Conservation (phyloP, 2,797 vertebrate species). For the Cyprinodon diabolis region DNA sequence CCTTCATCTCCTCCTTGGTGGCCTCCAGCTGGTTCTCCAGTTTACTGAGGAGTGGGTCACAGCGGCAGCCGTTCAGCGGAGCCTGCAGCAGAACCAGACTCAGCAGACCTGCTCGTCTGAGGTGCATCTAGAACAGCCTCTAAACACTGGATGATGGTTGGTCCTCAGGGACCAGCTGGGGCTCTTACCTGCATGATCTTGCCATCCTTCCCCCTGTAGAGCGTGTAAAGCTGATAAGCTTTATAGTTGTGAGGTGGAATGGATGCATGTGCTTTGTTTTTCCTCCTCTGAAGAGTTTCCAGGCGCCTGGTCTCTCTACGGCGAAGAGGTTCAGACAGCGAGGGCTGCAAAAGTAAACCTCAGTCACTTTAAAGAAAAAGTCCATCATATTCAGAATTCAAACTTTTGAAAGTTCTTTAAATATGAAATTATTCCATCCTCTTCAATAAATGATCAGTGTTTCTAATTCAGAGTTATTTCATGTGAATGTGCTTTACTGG, state of each 20-base stretch:
- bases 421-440: no score
- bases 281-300: slow-evolving; percentile 73
- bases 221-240: slow-evolving; percentile 95
- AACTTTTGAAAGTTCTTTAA: no score
- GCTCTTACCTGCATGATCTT: slow-evolving; percentile 93
- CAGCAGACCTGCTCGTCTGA: background rate
- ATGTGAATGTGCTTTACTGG: no score
- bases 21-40: slow-evolving; percentile 96
- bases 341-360: slow-evolving; percentile 75
- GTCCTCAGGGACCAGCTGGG: background rate
- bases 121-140: background rate
- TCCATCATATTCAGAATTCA: no score
- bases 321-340: slow-evolving; percentile 87
- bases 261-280: slow-evolving; percentile 68
- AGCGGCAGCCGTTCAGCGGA: slow-evolving; percentile 94
- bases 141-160: background rate
- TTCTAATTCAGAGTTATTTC: no score
- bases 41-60: slow-evolving; percentile 94
- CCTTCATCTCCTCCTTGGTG: slow-evolving; percentile 94
- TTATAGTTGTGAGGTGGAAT: slow-evolving; percentile 89
- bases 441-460: no score
- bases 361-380: no score
- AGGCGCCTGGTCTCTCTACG: slow-evolving; percentile 81
- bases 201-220: slow-evolving; percentile 92
- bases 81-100: slow-evolving; percentile 75